Percentiles rank a stretch among this genome's conserved stretches.
Evolutionary conservation across 1,140 invertebrate genomes (phyloP).

Genomic region (Saccostrea glomerata): DNA sequence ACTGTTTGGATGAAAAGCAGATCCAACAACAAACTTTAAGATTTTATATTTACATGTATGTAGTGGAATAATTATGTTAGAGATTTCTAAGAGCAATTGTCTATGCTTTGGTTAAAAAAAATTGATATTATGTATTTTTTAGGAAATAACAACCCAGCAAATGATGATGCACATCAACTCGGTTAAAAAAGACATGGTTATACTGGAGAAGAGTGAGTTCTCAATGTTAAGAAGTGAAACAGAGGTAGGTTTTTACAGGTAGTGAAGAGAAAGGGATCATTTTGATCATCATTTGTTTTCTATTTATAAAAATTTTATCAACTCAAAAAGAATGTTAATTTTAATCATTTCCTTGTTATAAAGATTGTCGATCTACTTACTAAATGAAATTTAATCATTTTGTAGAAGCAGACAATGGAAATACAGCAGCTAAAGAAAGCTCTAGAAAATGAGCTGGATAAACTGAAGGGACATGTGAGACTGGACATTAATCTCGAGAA

Average conservation of each 20-base stretch:
- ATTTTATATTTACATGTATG: too few species aligned
- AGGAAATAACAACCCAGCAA: conserved; percentile 78
- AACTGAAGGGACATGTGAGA: conserved; percentile 74
- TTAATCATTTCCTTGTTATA: too few species aligned
- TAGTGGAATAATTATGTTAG: too few species aligned
- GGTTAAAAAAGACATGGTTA: conserved; percentile 79
- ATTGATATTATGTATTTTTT: conserved; percentile 35
- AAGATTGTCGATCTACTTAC: too few species aligned
- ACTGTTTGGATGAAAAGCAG: too few species aligned
- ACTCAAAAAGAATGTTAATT: too few species aligned
- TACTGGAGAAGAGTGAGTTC: conserved; percentile 79
- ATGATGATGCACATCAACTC: conserved; percentile 75
- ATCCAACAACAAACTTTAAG: too few species aligned
- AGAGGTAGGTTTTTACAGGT: conserved; percentile 67
- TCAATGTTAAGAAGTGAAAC: conserved; percentile 77
- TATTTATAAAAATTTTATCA: too few species aligned
- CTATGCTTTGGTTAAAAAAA: too few species aligned
- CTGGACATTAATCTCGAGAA: conserved; percentile 79
- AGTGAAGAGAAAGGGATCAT: not conserved
- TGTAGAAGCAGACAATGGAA: conserved; percentile 74
- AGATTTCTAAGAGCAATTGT: too few species aligned
- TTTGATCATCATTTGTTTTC: not conserved
- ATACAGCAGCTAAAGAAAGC: conserved; percentile 69
- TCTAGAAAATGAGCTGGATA: conserved; percentile 73
- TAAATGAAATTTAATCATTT: conserved; percentile 39